A percentile compares a stretch with the other conserved stretches of the same genome.
Evolutionary conservation across 2,888 invertebrate genomes (phyloP).

Genomic region (Argyresthia goedartella): DNA sequence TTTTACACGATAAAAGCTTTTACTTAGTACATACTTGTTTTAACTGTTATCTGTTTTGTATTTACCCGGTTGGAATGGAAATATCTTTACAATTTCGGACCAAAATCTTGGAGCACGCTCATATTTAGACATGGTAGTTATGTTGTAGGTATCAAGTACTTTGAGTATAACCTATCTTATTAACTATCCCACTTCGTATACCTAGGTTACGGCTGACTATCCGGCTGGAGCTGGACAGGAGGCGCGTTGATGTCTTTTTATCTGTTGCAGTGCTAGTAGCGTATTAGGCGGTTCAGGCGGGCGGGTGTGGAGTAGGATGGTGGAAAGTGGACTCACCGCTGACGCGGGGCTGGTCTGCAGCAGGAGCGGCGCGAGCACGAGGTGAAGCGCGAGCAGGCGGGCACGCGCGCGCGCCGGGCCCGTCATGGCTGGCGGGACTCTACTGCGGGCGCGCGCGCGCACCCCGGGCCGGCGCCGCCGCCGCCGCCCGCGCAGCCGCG

Average conservation of each 20-base stretch:
- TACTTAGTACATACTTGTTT: no score
- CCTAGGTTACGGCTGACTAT: no score
- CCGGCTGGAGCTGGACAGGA: neutral
- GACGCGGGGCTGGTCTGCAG: constrained; percentile 30
- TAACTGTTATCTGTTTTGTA: no score
- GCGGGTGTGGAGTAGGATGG: neutral
- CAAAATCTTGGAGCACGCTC: no score
- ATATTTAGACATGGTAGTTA: no score
- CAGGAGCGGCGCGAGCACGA: constrained; percentile 41
- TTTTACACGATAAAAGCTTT: no score
- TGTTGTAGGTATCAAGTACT: no score
- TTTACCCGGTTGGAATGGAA: no score
- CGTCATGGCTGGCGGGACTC: constrained; percentile 67
- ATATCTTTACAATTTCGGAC: no score
- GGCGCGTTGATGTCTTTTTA: constrained; percentile 36
- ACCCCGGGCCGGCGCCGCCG: constrained; percentile 16
- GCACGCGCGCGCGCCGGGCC: constrained; percentile 64
- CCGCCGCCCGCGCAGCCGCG: constrained; percentile 34
- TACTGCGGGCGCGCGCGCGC: constrained; percentile 49
- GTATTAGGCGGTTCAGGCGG: no score
- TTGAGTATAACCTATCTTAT: no score
- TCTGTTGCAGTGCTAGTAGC: neutral
- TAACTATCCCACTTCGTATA: no score
- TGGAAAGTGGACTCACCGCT: constrained; percentile 41
- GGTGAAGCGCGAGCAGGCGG: constrained; percentile 44